phyloP scores from a whole-genome alignment of 2,888 invertebrate species.

The Plagodis dolabraria region DNA sequence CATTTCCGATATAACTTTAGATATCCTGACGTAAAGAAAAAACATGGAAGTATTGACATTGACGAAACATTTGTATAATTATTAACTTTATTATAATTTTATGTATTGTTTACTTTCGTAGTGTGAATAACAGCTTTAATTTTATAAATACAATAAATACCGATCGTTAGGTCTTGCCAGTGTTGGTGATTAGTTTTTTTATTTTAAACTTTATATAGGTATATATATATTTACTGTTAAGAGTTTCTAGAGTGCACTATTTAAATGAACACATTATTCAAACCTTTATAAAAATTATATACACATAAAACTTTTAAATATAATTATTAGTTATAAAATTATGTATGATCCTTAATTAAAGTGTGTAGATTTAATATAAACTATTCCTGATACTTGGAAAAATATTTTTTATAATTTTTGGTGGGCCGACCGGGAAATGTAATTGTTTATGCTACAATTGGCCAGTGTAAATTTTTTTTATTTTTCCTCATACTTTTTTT shows the following conservation, averaged over 20 bases:
- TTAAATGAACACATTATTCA: conserved; percentile 23
- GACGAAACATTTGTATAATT: no score
- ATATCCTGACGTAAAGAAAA: not conserved
- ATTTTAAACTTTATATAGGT: no score
- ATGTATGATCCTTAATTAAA: not conserved
- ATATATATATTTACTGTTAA: conserved; percentile 20
- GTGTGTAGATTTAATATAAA: no score
- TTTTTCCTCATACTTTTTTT: no score
- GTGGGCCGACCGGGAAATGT: no score
- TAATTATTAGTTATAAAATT: not conserved
- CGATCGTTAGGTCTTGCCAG: conserved; percentile 29
- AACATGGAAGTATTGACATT: not conserved
- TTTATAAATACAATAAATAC: not conserved
- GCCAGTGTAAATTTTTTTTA: no score
- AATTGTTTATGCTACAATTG: no score
- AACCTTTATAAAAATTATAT: no score
- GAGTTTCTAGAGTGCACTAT: conserved; percentile 26
- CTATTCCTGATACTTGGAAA: no score
- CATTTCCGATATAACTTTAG: no score
- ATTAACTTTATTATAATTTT: not conserved
- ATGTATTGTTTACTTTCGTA: conserved; percentile 1
- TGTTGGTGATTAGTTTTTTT: conserved; percentile 15
- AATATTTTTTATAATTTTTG: no score
- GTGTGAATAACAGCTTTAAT: conserved; percentile 32
- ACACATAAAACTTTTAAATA: not conserved